A percentile compares a stretch with the other conserved stretches of the same genome.
Evolutionary conservation across 2,113 vertebrate species (phyloP).

Genomic region (Chiloscyllium plagiosum): DNA sequence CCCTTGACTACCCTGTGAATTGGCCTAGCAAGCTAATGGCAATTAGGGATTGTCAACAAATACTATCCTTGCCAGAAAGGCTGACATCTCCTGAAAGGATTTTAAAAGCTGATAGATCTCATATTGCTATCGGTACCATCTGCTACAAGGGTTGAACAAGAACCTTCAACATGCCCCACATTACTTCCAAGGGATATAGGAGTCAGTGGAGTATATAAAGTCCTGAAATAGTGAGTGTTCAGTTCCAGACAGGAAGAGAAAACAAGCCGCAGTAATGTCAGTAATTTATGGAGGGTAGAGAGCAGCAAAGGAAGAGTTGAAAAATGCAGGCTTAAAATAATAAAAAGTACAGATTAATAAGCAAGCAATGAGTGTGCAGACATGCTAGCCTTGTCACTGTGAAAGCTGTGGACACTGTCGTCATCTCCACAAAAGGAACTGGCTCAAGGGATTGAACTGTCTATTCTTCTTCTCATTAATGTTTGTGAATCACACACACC

Average conservation of each 20-base stretch:
- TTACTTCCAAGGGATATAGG: background rate
- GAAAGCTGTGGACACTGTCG: background rate
- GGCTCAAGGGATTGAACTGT: background rate
- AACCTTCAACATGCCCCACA: background rate
- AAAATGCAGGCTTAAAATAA: background rate
- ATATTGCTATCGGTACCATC: background rate
- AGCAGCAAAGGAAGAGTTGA: background rate
- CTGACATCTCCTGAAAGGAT: background rate
- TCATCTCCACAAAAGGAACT: background rate
- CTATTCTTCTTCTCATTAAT: background rate
- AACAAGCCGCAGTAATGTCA: background rate
- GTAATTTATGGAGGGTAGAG: background rate
- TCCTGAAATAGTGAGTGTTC: background rate
- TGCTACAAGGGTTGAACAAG: background rate
- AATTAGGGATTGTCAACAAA: background rate
- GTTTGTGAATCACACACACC: background rate
- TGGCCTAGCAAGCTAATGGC: background rate
- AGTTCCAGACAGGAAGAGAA: background rate
- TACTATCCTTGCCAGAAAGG: background rate
- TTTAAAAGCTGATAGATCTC: background rate
- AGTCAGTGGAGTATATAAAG: background rate
- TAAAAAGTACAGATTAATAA: background rate
- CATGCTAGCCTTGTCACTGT: background rate
- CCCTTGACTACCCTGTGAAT: background rate
- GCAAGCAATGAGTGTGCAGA: background rate